Conservation (phyloP, 2,888 invertebrate species). For the Spisula subtruncata region DNA sequence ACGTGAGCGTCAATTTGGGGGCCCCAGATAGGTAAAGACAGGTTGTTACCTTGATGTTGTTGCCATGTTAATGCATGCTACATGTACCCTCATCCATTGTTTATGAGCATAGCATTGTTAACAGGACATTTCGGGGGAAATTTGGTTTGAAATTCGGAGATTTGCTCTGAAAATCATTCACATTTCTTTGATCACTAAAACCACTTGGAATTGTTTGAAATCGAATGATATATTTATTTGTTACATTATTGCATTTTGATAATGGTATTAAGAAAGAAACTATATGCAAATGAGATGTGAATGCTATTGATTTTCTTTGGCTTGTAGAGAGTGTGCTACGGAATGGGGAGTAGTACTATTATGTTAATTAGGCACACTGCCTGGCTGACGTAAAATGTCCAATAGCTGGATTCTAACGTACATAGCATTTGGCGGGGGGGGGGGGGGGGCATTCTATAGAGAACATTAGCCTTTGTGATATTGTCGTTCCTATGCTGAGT, state of each 20-base stretch:
- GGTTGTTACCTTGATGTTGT: background rate
- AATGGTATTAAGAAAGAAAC: slow-evolving; percentile 4
- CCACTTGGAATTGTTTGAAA: background rate
- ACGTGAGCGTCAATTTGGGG: background rate
- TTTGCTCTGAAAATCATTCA: background rate
- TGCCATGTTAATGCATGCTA: background rate
- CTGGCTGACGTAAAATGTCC: slow-evolving; percentile 34
- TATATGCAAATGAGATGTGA: slow-evolving; percentile 48
- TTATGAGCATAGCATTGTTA: background rate
- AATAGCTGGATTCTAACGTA: slow-evolving; percentile 25
- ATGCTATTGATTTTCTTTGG: slow-evolving; percentile 66
- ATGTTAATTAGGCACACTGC: slow-evolving; percentile 59
- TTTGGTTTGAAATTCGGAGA: background rate
- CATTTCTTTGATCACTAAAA: background rate
- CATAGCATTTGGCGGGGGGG: background rate
- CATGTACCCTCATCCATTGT: background rate
- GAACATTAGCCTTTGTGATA: slow-evolving; percentile 13
- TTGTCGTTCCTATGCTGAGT: background rate
- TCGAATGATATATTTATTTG: background rate
- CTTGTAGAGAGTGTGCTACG: slow-evolving; percentile 50
- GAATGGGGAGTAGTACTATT: slow-evolving; percentile 60
- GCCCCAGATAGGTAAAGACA: background rate
- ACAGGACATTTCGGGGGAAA: background rate
- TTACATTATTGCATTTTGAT: background rate
- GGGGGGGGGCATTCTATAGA: background rate